Evolutionary conservation across 2,888 invertebrate genomes (phyloP), one percentile per base, ranked within the genome.

Genomic region (Chrysodeixis includens): DNA sequence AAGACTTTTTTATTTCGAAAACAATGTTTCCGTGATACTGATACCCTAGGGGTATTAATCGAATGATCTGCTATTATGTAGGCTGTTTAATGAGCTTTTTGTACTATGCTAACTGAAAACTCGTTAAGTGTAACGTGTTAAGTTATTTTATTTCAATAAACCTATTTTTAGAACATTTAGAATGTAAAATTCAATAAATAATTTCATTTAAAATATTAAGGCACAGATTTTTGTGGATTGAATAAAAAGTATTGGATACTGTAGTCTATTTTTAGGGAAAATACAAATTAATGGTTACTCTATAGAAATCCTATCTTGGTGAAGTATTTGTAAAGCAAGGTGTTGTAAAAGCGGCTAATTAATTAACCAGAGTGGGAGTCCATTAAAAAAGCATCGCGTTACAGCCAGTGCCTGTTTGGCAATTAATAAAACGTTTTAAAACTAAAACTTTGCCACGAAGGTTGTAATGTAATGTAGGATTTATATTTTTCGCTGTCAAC

Each of bases 41-140:
- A 20, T 49, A 49, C 46, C 73, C 63, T 54, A 18, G 61, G 35
- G 74, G 55, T 30, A 68, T 58, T 74, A 54, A 73, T 83, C 62
- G 54, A 69, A 83, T 71, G 76, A 74, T 76, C 67, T 54, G 54
- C 66, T 64, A 74, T 62, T 74, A 58, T 75, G 62, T 32, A 55
- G 57, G 58, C 58, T 57, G 62, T 74, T 62, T 62, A 52, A 59
- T 58, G 54, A 55, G 60, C 12, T 68, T 44, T 52, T 18, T 49
- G 49, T 35, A 30, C 22, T 8, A 6, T 14, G 2, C 20, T 62
- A n/a, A n/a, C n/a, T n/a, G n/a, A n/a, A n/a, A 26, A 62, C 22
- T 22, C 12, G 22, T 30, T 46, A 46, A 16, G 18, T 8, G 18
- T 46, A 46, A 46, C n/a, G n/a, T n/a, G n/a, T n/a, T n/a, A n/a